phyloP scores from a whole-genome alignment of 2,797 vertebrate species.

The Mastacembelus armatus region DNA sequence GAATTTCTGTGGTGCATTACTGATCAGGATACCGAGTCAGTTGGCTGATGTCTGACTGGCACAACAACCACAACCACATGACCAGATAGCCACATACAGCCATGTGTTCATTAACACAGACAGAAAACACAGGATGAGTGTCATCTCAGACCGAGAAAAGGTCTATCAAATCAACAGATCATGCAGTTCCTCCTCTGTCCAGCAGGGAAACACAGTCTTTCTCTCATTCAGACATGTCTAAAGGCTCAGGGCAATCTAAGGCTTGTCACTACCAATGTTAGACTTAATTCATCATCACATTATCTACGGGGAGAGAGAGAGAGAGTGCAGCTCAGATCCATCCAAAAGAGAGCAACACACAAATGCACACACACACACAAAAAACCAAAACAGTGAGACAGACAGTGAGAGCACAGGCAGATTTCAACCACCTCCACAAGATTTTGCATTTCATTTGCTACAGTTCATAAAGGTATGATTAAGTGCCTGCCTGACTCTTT shows the following conservation, averaged over 20 bases:
- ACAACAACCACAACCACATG: not conserved
- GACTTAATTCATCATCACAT: constrained; percentile 77
- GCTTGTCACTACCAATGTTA: constrained; percentile 75
- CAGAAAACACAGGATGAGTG: constrained; percentile 4
- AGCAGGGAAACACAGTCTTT: constrained; percentile 43
- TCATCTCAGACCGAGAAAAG: constrained; percentile 7
- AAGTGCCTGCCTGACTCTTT: constrained; percentile 36
- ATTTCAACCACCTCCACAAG: constrained; percentile 39
- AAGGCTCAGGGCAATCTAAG: constrained; percentile 71
- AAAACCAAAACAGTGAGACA: not conserved
- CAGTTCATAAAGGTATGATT: constrained; percentile 31
- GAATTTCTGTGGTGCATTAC: not conserved
- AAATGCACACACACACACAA: constrained; percentile 1
- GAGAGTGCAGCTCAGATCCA: constrained; percentile 27
- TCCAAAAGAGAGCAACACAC: constrained; percentile 38
- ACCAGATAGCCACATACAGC: constrained; percentile 3
- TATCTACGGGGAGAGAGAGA: constrained; percentile 63
- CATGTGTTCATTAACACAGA: not conserved
- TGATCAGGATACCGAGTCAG: not conserved
- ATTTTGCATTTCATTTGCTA: constrained; percentile 48
- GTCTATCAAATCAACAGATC: constrained; percentile 8
- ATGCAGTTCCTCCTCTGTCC: constrained; percentile 47
- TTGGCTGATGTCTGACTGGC: not conserved
- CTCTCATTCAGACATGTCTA: constrained; percentile 57
- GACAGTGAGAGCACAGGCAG: constrained; percentile 16